Percentiles rank a stretch among this genome's conserved stretches.
phyloP scores from a whole-genome alignment of 2,888 invertebrate species.

The Agriopis aurantiaria region DNA sequence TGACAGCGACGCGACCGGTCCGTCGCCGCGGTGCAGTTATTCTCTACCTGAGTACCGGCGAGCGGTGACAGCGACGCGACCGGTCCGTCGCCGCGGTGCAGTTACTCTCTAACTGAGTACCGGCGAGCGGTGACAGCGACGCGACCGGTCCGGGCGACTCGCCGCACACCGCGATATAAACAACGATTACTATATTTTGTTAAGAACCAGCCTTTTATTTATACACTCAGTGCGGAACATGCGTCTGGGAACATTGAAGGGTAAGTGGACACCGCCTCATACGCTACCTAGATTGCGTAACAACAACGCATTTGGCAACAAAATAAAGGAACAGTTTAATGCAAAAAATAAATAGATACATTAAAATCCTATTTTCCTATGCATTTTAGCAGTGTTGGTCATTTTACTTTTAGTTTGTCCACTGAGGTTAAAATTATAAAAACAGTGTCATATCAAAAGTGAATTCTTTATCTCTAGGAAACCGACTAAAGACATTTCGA shows the following conservation, averaged over 20 bases:
- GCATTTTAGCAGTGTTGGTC: too few species aligned
- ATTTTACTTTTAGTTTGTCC: too few species aligned
- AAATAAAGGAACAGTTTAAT: neutral
- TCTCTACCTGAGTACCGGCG: constrained; percentile 58
- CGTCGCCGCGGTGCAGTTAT: constrained; percentile 62
- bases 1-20: constrained; percentile 22
- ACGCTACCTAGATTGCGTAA: neutral
- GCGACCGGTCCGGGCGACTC: constrained; percentile 11
- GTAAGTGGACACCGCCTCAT: neutral
- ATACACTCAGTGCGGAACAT: neutral
- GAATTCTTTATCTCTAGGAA: too few species aligned
- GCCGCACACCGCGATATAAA: constrained; percentile 15
- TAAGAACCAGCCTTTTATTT: constrained; percentile 20
- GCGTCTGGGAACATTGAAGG: neutral
- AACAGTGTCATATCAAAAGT: too few species aligned
- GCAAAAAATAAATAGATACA: neutral
- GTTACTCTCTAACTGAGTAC: constrained; percentile 69
- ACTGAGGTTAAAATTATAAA: too few species aligned
- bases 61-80: constrained; percentile 22
- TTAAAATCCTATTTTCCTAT: too few species aligned
- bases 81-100: constrained; percentile 60
- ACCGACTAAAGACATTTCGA: too few species aligned
- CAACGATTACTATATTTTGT: constrained; percentile 32
- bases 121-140: constrained; percentile 29
- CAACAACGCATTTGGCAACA: neutral